Evolutionary conservation across 2,797 vertebrate species (phyloP), one percentile per base, ranked within the genome.

Genomic region (Myoxocephalus aenaeus): DNA sequence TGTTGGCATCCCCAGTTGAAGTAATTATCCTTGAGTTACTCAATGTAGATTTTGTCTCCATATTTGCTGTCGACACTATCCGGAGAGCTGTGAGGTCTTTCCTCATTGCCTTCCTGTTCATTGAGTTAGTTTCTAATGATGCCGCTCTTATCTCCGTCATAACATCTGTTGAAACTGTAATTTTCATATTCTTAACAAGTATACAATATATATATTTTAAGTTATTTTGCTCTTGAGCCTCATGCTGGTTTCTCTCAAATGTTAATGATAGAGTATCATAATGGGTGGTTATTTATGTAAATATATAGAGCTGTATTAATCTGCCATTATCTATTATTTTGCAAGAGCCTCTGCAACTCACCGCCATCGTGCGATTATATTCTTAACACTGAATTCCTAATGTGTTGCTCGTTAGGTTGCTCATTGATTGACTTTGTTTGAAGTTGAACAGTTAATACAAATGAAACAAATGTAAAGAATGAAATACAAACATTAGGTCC

Each of bases 11-110:
- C 17, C 42, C 17, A 59, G 5, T 75, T 73, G 40, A 75, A 50
- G 71, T 67, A 34, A 65, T 80, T 75, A 72, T 85, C 80, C 80
- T 86, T 89, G 75, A 83, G 68, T 82, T 38, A 58, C 68, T 73
- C 54, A n/a, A 17, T 81, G 66, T 59, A 29, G 69, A 75, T 63
- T 83, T 65, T 84, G 70, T 89, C 70, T 86, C 82, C 53, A 75
- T 71, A 75, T 82, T 57, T 75, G 17, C 50, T 46, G 34, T 42
- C 22, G 8, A 67, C 70, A 8, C 46, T 3, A 17, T 53, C 53
- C 25, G 65, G 6, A 71, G 34, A 65, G 46, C 36, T 48, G 17
- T 25, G 20, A 62, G 1, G 1, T 64, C 25, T 73, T 40, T 46
- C 61, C 32, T 50, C 17, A 6, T 38, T 25, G 10, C 62, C 29